These are phyloP conservation scores for Rhipidura dahli DNA, from an alignment of 2,113 vertebrate genomes.

Conservation along the genomic window DNA sequence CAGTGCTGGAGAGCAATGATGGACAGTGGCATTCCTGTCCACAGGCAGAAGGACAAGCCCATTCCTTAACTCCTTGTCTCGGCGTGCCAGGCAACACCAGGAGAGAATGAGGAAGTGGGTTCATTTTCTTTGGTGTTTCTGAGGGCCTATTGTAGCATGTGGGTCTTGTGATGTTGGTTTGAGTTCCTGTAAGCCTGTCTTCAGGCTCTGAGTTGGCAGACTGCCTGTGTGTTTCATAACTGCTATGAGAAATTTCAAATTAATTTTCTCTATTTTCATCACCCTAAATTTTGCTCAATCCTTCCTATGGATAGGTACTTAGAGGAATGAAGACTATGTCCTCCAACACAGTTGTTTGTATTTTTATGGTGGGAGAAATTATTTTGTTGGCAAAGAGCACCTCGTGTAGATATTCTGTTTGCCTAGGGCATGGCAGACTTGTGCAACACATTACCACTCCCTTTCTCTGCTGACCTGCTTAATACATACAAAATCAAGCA, in stretches of 20 bases:
- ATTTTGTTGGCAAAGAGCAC: not conserved
- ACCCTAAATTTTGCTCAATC: not conserved
- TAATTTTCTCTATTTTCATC: not conserved
- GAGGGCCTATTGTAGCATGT: not conserved
- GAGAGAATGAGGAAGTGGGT: not conserved
- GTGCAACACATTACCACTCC: not conserved
- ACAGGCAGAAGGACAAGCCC: not conserved
- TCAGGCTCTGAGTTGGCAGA: not conserved
- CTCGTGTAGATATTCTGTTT: not conserved
- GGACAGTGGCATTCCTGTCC: not conserved
- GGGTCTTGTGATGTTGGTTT: not conserved
- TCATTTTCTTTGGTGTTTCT: not conserved
- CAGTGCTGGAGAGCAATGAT: accelerated
- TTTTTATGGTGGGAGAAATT: not conserved
- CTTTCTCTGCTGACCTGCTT: not conserved
- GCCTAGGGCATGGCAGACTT: not conserved
- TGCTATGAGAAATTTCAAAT: not conserved
- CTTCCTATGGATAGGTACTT: not conserved
- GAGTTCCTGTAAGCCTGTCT: not conserved
- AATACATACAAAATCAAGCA: not conserved
- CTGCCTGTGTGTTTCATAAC: not conserved
- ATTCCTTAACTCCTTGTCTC: not conserved
- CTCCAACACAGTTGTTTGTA: not conserved
- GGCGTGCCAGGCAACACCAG: accelerated
- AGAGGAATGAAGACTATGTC: not conserved